These are phyloP conservation scores for Dryococelus australis DNA, from an alignment of 2,888 invertebrate species.

Conservation along the genomic window DNA sequence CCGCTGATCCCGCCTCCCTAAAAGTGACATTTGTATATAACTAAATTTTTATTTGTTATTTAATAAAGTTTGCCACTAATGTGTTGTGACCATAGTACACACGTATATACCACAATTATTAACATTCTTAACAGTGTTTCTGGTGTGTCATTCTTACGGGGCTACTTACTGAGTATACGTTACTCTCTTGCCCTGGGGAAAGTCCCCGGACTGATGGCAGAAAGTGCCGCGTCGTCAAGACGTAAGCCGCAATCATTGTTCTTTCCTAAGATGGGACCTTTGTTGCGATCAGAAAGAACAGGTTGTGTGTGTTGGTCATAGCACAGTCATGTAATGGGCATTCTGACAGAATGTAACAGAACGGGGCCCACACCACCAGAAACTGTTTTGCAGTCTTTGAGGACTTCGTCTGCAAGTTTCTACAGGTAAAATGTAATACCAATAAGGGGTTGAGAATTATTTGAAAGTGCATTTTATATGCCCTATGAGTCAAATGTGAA, in stretches of 20 bases:
- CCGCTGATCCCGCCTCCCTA: too few relatives aligned
- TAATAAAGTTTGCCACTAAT: too few relatives aligned
- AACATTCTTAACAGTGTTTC: not conserved
- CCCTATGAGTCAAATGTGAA: too few relatives aligned
- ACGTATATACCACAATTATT: too few relatives aligned
- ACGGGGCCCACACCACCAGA: conserved; percentile 2
- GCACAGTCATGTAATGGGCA: not conserved
- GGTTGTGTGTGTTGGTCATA: not conserved
- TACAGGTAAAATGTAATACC: too few relatives aligned
- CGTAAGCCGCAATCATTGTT: not conserved
- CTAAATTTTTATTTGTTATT: too few relatives aligned
- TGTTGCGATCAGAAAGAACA: not conserved
- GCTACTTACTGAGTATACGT: not conserved
- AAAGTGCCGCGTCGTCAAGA: not conserved
- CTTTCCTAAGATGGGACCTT: not conserved
- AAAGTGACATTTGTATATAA: too few relatives aligned
- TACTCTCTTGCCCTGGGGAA: conserved; percentile 20
- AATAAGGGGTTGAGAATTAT: too few relatives aligned
- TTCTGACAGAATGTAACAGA: not conserved
- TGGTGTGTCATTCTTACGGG: not conserved
- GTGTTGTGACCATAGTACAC: too few relatives aligned
- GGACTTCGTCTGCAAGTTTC: too few relatives aligned
- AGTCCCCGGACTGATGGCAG: not conserved
- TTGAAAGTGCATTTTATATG: too few relatives aligned
- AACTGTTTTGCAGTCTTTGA: not conserved